A percentile compares a stretch with the other conserved stretches of the same genome.
Conservation (phyloP, 2,888 invertebrate species). For the Achlya flavicornis region DNA sequence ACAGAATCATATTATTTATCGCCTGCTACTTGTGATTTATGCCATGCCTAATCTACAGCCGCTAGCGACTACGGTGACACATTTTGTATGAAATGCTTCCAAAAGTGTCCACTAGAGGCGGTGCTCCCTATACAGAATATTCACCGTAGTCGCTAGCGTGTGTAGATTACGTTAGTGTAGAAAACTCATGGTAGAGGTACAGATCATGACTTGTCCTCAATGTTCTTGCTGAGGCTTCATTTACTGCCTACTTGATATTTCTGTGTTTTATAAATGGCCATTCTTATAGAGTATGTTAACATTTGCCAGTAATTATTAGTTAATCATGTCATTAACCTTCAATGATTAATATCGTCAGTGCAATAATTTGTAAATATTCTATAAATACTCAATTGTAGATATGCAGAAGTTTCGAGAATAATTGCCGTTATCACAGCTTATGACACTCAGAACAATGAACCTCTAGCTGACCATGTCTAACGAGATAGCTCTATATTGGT, state of each 20-base stretch:
- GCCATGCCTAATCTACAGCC: too few relatives aligned
- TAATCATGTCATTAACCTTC: neutral
- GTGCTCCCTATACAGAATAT: too few relatives aligned
- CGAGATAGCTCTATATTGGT: neutral
- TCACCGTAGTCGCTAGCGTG: too few relatives aligned
- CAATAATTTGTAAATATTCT: neutral
- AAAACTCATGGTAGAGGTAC: too few relatives aligned
- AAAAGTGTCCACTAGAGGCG: too few relatives aligned
- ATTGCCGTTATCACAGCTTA: slow-evolving; percentile 1
- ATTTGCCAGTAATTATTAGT: neutral
- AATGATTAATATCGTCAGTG: neutral
- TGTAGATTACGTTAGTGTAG: too few relatives aligned
- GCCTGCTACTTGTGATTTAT: too few relatives aligned
- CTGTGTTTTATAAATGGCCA: neutral
- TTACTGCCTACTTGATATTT: neutral
- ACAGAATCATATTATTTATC: too few relatives aligned
- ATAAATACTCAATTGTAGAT: slow-evolving; percentile 7
- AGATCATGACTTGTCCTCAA: neutral
- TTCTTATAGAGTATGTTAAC: neutral
- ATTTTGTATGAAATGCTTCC: too few relatives aligned
- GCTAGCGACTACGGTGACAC: too few relatives aligned
- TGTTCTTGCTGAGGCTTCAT: neutral
- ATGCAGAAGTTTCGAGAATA: slow-evolving; percentile 7
- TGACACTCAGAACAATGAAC: slow-evolving; percentile 7
- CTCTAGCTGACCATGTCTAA: neutral